phyloP scores from a whole-genome alignment of 2,797 vertebrate species.

The Anolis apletophallus region DNA sequence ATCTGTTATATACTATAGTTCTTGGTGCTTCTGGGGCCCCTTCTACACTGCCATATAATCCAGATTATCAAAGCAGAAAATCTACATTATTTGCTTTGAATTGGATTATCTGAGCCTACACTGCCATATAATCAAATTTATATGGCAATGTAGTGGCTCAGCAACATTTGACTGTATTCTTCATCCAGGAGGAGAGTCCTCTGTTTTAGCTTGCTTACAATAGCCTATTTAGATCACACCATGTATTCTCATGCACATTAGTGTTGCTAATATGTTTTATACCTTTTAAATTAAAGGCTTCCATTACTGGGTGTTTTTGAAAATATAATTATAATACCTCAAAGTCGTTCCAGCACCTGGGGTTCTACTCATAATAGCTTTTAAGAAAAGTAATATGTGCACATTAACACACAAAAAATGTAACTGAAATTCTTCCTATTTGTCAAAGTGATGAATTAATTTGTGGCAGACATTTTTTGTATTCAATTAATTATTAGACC shows the following conservation, averaged over 20 bases:
- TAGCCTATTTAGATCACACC: not conserved
- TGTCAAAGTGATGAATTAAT: slow-evolving; percentile 53
- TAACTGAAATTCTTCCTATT: slow-evolving; percentile 32
- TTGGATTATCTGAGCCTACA: too few relatives aligned
- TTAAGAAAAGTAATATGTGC: slow-evolving; percentile 33
- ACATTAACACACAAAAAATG: slow-evolving; percentile 28
- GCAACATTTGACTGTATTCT: not conserved
- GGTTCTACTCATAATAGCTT: slow-evolving; percentile 37
- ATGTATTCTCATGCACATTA: not conserved
- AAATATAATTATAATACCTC: slow-evolving; percentile 37
- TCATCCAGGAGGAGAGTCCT: not conserved
- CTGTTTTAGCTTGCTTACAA: not conserved
- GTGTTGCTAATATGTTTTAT: slow-evolving; percentile 24
- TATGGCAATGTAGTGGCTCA: not conserved
- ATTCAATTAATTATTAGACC: slow-evolving; percentile 24
- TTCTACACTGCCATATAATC: too few relatives aligned
- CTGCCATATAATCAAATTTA: too few relatives aligned
- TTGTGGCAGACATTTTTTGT: slow-evolving; percentile 17
- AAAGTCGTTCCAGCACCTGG: slow-evolving; percentile 21
- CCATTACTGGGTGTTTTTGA: slow-evolving; percentile 23
- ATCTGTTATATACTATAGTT: too few relatives aligned
- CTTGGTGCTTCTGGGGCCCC: not conserved
- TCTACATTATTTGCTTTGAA: too few relatives aligned
- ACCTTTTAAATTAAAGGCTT: not conserved
- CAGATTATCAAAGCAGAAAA: too few relatives aligned